Percentiles rank a stretch among this genome's conserved stretches.
Conservation (phyloP, 2,888 invertebrate species). For the Rotaria macrura region DNA sequence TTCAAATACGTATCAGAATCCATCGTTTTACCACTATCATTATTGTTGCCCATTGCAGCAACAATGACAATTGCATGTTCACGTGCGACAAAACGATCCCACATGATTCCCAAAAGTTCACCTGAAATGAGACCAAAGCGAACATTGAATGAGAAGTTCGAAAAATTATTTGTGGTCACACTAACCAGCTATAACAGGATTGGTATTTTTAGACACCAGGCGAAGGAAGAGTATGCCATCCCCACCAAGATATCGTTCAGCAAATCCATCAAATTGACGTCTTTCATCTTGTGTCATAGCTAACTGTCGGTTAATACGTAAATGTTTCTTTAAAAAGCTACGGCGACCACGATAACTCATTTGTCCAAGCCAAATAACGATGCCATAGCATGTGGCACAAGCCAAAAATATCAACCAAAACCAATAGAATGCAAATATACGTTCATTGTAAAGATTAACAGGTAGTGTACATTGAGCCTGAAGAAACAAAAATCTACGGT, state of each 20-base stretch:
- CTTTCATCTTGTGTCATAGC: background rate
- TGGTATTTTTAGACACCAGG: constrained; percentile 9
- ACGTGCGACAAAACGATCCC: background rate
- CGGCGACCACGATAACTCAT: constrained; percentile 22
- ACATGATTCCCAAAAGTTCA: constrained; percentile 16
- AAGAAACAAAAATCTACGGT: background rate
- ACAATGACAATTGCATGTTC: background rate
- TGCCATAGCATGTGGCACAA: background rate
- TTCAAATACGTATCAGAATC: background rate
- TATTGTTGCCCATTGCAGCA: background rate
- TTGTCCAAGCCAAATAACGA: background rate
- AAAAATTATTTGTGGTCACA: background rate
- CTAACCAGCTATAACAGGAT: background rate
- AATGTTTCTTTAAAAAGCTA: background rate
- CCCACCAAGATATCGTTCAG: constrained; percentile 13
- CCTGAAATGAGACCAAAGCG: background rate
- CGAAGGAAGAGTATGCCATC: constrained; percentile 5
- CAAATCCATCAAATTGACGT: background rate
- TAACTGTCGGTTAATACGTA: constrained; percentile 7
- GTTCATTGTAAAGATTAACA: constrained; percentile 7
- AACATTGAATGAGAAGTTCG: background rate
- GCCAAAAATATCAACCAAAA: constrained; percentile 21
- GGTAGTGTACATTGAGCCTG: constrained; percentile 15
- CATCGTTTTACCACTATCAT: background rate
- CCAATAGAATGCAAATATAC: constrained; percentile 16